phyloP scores from a whole-genome alignment of 2,888 invertebrate species.

The Eugnorisma glareosa region DNA sequence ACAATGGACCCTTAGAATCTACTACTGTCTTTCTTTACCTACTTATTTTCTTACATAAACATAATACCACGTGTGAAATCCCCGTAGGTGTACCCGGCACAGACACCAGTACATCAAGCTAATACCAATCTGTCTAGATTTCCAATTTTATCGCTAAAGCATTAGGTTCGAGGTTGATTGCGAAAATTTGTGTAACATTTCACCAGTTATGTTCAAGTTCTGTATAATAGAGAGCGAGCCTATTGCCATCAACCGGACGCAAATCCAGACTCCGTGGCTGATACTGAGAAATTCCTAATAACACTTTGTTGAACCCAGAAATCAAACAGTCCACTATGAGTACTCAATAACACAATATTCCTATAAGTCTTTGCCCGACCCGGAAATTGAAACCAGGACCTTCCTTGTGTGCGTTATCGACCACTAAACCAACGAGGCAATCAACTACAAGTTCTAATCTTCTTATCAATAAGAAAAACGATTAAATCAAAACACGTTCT shows the following conservation, averaged over 20 bases:
- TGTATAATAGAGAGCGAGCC: background rate
- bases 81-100: too few species aligned
- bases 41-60: constrained; percentile 2
- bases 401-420: background rate
- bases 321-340: background rate
- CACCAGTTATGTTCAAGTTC: background rate
- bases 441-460: background rate
- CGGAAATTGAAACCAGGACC: background rate
- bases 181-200: too few species aligned
- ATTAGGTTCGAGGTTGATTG: too few species aligned
- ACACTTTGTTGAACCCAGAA: too few species aligned
- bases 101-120: too few species aligned
- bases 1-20: constrained; percentile 20
- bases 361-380: background rate
- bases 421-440: background rate
- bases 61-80: background rate
- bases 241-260: background rate
- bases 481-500: constrained; percentile 38
- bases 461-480: constrained; percentile 36
- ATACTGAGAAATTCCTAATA: too few species aligned
- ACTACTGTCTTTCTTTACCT: background rate
- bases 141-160: too few species aligned
- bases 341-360: background rate
- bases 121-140: too few species aligned
- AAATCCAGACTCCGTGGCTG: background rate